Evolutionary conservation across 1,140 invertebrate genomes (phyloP).

Genomic region (Radopholus similis): DNA sequence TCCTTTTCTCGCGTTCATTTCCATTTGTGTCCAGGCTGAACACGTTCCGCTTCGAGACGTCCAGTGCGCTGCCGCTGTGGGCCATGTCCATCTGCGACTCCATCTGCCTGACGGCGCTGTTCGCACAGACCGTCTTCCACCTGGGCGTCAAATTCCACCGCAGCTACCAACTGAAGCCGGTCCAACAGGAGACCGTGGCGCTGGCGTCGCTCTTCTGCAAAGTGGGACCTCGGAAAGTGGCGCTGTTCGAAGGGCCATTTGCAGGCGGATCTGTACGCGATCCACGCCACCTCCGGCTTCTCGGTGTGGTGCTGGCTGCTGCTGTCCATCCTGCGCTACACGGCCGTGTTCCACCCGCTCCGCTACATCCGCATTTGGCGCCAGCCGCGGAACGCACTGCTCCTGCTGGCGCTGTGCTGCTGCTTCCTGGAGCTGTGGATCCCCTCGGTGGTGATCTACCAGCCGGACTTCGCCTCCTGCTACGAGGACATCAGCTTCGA

Average conservation of each 20-base stretch:
- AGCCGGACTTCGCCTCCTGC: slow-evolving; percentile 38
- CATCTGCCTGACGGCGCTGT: slow-evolving; percentile 44
- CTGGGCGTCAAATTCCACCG: slow-evolving; percentile 19
- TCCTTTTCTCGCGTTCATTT: slow-evolving; percentile 10
- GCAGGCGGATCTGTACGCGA: slow-evolving; percentile 49
- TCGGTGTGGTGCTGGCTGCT: slow-evolving; percentile 57
- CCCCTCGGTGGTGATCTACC: slow-evolving; percentile 37
- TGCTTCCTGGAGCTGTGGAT: slow-evolving; percentile 45
- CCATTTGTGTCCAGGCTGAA: slow-evolving; percentile 46
- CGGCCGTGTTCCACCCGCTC: slow-evolving; percentile 54
- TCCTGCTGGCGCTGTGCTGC: slow-evolving; percentile 30
- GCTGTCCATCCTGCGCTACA: slow-evolving; percentile 51
- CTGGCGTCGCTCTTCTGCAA: slow-evolving; percentile 46
- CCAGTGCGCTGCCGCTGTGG: slow-evolving; percentile 46
- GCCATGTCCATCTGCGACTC: slow-evolving; percentile 57
- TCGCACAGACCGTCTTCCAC: slow-evolving; percentile 50
- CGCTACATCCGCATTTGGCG: slow-evolving; percentile 52
- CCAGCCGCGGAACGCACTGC: slow-evolving; percentile 51
- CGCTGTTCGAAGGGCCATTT: slow-evolving; percentile 11
- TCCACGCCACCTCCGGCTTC: slow-evolving; percentile 55
- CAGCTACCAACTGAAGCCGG: slow-evolving; percentile 2
- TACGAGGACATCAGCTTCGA: slow-evolving; percentile 25
- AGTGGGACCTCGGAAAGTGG: slow-evolving; percentile 28
- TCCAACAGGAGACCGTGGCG: not conserved
- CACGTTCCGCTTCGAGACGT: slow-evolving; percentile 50